Percentiles rank a stretch among this genome's conserved stretches.
Evolutionary conservation across 53 echinoderm and acorn worm genomes (phyloP).

Genomic region (Patiria pectinifera): DNA sequence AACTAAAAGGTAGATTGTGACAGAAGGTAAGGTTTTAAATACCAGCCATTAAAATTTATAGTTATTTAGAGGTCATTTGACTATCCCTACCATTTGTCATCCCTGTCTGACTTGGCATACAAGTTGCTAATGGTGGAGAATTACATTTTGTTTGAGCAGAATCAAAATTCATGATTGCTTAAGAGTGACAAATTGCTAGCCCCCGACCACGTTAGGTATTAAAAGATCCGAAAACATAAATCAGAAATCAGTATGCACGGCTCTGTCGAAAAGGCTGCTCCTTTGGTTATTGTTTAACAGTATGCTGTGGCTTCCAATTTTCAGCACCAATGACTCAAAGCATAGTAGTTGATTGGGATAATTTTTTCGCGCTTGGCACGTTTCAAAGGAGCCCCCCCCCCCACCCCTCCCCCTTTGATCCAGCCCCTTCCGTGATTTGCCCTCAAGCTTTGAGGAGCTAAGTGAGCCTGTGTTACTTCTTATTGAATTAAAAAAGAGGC

Average conservation of each 20-base stretch:
- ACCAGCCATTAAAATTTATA: too few relatives aligned
- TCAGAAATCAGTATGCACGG: neutral
- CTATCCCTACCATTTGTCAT: neutral
- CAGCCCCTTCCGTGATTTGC: conserved; percentile 22
- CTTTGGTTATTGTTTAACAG: neutral
- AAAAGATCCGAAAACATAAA: neutral
- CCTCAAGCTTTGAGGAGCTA: conserved; percentile 25
- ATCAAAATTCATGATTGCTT: neutral
- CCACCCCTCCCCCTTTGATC: neutral
- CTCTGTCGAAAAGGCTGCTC: neutral
- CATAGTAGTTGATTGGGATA: conserved; percentile 16
- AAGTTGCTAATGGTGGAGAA: neutral
- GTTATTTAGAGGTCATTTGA: neutral
- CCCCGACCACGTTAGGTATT: neutral
- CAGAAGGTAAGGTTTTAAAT: too few relatives aligned
- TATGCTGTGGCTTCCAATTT: neutral
- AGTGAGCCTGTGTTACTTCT: conserved; percentile 51
- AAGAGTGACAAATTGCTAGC: neutral
- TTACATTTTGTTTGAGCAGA: neutral
- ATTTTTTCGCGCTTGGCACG: conserved; percentile 15
- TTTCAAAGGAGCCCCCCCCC: conserved; percentile 11
- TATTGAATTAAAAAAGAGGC: conserved; percentile 32
- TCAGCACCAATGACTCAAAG: conserved; percentile 18
- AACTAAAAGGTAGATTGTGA: too few relatives aligned
- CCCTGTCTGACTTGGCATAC: neutral